Evolutionary conservation across 2,888 invertebrate genomes (phyloP), one percentile per base, ranked within the genome.

Genomic region (Caradrina clavipalpis): DNA sequence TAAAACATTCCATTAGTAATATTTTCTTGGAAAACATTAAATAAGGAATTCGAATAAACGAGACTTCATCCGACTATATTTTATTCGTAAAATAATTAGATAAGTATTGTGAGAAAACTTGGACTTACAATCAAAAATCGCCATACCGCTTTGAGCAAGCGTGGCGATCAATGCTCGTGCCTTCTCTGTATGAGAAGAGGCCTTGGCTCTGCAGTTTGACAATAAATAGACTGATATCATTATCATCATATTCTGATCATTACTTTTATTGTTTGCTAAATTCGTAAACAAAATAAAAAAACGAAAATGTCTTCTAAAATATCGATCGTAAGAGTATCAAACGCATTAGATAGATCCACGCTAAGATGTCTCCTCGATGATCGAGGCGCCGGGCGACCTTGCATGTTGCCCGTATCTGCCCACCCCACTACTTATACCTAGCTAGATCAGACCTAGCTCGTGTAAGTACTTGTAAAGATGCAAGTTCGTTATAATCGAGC

Each of bases 321-420:
- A 4, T 45, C 0, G 5, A n/a, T 42, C 7, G 17, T n/a, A 7
- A 68, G 51, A 19, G 10, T 71, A 59, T 68, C 68, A 60, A 66
- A 76, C 7, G 69, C 62, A 49, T 76, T 76, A 76, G 84, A 63
- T 81, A 75, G 84, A 89, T 94, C 95, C 92, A 92, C 73, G 82
- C 61, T 85, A 89, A 85, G 77, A 76, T 86, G 70, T 83, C 83
- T 82, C 78, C 71, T 84, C 92, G 93, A 91, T 92, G 93, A 94
- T 87, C 91, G 94, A 94, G 94, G 94, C 94, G 95, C 93, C 94
- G 88, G 91, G 83, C 92, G 95, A 93, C 95, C 95, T 95, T 95
- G 95, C 90, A 86, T 88, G 90, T 86, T 82, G 74, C 80, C 88
- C 83, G 88, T 89, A 88, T 78, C 82, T 78, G 77, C 86, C 88